A percentile compares a stretch with the other conserved stretches of the same genome.
phyloP scores from a whole-genome alignment of 2,113 vertebrate species.

The Chaenocephalus aceratus region DNA sequence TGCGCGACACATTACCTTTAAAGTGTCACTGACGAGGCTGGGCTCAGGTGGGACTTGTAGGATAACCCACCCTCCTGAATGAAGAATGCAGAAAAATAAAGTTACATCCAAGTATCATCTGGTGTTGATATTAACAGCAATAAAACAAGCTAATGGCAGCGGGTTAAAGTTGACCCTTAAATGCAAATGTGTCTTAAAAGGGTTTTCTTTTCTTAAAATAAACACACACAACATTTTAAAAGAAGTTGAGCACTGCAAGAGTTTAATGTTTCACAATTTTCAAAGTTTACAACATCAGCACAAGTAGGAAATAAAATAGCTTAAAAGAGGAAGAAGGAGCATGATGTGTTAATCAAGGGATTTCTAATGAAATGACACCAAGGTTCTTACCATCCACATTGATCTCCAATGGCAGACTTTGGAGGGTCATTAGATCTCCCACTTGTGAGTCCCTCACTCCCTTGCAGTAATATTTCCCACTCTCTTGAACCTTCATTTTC shows the following conservation, averaged over 20 bases:
- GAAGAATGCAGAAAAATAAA: slow-evolving; percentile 17
- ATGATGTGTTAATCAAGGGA: background rate
- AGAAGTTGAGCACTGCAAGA: background rate
- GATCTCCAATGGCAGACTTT: slow-evolving; percentile 73
- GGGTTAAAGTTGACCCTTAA: background rate
- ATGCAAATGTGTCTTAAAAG: no score
- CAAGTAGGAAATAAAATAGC: background rate
- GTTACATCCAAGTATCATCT: background rate
- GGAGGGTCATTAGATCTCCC: slow-evolving; percentile 21
- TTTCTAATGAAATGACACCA: background rate
- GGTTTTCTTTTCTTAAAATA: background rate
- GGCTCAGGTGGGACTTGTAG: slow-evolving; percentile 46
- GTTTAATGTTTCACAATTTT: background rate
- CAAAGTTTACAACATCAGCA: background rate
- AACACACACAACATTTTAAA: background rate
- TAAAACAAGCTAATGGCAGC: background rate
- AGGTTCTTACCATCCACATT: slow-evolving; percentile 72
- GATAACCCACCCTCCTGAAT: slow-evolving; percentile 74
- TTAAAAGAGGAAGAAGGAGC: background rate
- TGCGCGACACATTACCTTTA: slow-evolving; percentile 65
- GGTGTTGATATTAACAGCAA: background rate
- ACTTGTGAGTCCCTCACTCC: slow-evolving; percentile 24
- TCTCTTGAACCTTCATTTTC: slow-evolving; percentile 8
- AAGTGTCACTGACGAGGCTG: slow-evolving; percentile 41
- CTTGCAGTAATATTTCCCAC: slow-evolving; percentile 72